Conservation (phyloP, 2,888 invertebrate species). For the Torymus auratus region DNA sequence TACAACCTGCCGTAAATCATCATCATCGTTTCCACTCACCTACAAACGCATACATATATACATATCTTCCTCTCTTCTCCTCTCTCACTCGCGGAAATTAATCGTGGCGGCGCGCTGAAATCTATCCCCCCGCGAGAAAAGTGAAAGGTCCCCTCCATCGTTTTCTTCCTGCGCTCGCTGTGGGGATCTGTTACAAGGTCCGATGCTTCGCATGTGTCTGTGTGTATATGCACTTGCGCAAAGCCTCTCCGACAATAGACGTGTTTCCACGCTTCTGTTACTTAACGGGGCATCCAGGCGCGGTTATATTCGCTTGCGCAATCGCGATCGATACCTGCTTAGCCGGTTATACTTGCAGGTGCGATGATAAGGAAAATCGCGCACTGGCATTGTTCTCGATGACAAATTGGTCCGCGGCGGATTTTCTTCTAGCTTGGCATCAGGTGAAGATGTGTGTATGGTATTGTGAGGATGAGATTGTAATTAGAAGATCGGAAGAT, state of each 20-base stretch:
- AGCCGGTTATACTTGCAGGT: not conserved
- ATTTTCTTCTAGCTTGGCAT: not conserved
- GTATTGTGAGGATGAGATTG: too few relatives aligned
- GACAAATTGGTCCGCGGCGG: slow-evolving; percentile 8
- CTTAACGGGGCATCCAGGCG: slow-evolving; percentile 1
- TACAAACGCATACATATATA: not conserved
- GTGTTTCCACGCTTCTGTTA: slow-evolving; percentile 42
- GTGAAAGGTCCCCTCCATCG: slow-evolving; percentile 42
- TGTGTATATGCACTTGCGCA: not conserved
- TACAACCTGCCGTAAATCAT: too few relatives aligned
- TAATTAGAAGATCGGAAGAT: too few relatives aligned
- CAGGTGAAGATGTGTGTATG: too few relatives aligned
- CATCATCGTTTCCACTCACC: too few relatives aligned
- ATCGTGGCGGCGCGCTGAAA: too few relatives aligned
- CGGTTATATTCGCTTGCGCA: slow-evolving; percentile 3
- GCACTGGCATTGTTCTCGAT: not conserved
- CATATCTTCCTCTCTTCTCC: not conserved
- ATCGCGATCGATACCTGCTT: slow-evolving; percentile 25
- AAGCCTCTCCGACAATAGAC: not conserved
- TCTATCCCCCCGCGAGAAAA: not conserved
- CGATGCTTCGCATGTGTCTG: not conserved
- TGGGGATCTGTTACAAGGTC: slow-evolving; percentile 54
- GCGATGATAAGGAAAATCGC: not conserved
- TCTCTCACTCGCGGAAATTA: not conserved
- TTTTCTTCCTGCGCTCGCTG: slow-evolving; percentile 8